These are phyloP conservation scores for Merluccius polli DNA, from an alignment of 2,797 vertebrate genomes.

Conservation along the genomic window DNA sequence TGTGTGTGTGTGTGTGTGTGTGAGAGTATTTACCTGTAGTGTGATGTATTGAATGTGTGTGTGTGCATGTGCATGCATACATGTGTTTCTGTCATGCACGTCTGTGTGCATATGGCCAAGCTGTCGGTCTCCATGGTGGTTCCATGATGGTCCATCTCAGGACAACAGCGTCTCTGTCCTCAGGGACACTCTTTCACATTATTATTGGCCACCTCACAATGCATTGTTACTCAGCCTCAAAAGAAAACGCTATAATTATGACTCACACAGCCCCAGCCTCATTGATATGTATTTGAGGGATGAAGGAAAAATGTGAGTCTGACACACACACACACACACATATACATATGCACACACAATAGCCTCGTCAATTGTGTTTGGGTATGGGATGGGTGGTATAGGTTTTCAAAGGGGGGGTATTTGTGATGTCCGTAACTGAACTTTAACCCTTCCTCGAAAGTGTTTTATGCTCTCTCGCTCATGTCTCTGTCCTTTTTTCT, in stretches of 20 bases:
- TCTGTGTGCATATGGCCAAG: constrained; percentile 57
- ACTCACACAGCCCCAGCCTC: constrained; percentile 23
- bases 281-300: constrained; percentile 67
- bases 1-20: constrained; percentile 13
- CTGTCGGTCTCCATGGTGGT: constrained; percentile 62
- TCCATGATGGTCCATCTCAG: constrained; percentile 36
- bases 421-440: constrained; percentile 34
- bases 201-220: constrained; percentile 27
- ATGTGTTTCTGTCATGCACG: background rate
- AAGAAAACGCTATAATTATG: constrained; percentile 66
- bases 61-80: too few relatives aligned
- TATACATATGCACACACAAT: constrained; percentile 4
- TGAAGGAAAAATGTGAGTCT: constrained; percentile 51
- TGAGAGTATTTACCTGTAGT: background rate
- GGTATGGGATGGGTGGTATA: background rate
- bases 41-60: background rate
- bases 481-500: constrained; percentile 17
- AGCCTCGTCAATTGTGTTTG: constrained; percentile 73
- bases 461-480: constrained; percentile 50
- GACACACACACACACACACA: constrained; percentile 52
- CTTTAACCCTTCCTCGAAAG: constrained; percentile 61
- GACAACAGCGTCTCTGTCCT: constrained; percentile 53
- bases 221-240: constrained; percentile 58
- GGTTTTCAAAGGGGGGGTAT: background rate
- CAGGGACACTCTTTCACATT: constrained; percentile 54